Base-by-base conservation (phyloP, 2,888 invertebrate genomes). In the Microplitis manilae region DNA sequence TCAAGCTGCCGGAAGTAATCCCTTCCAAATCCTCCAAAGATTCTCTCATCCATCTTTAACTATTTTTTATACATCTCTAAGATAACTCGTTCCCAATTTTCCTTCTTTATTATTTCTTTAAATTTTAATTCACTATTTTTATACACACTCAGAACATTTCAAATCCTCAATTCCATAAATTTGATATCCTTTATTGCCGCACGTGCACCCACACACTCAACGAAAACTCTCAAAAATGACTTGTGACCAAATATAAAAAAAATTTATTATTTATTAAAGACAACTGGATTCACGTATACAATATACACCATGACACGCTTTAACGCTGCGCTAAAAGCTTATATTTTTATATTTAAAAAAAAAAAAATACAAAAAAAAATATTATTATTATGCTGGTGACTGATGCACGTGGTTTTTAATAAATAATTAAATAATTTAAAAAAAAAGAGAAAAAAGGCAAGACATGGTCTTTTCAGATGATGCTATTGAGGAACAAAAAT, bases 141-240 rank as follows among this genome's bases (percentile, higher is more conserved):
- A 59, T 9, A 59, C 39, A 30, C 39, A 7, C 74, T 72, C 67
- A 68, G 13, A 72, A 30, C 68, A 71, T n/a, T 67, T 60, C 13
- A 68, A 15, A 67, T 65, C 68, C 60, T 67, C 67, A 62, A 17
- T 30, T 68, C 68, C 67, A 41, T 64, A 17, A 62, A 40, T 15
- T 64, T 8, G 20, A 50, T 38, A 20, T 40, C 9, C 68, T 65
- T 72, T 6, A 30, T 84, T 86, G 88, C 87, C 88, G 88, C 87
- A 89, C 89, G 86, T 87, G 88, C 88, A 88, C 87, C 88, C 88
- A 88, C 88, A 87, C 87, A 86, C 86, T 85, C 82, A 85, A 83
- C 79, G 68, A 75, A 71, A 75, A 70, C 62, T 70, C 78, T 76
- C 64, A 71, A 64, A 73, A 64, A 39, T n/a, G 70, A 39, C 67